Base-by-base conservation (phyloP, 30 jellyfish, hydroid and myxozoan species). In the Cassiopea andromeda region DNA sequence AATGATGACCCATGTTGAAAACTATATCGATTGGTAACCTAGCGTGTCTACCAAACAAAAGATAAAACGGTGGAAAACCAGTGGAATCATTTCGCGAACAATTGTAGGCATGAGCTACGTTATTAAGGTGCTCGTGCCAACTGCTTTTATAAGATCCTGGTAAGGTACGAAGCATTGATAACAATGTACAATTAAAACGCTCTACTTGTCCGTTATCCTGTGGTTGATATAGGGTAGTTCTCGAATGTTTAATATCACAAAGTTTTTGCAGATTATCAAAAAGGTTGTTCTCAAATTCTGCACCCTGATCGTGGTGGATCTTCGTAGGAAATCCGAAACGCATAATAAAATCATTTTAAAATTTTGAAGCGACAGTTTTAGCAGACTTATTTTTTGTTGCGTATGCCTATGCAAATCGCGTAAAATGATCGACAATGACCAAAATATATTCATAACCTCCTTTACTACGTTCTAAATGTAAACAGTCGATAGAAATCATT, bases 281-380 rank as follows among this genome's bases (percentile, higher is more conserved):
- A 27, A 87, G 77, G 59, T n/a, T 75, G 49, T 78, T 88, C 48
- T 88, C 95, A 58, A 88, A 78, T 69, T 88, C 92, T 38, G 60
- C 64, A 16, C 95, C 95, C 60, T 88, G 95, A 48, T 88, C 95
- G 66, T 88, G 95, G 75, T 69, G 73, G 48, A 88, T 88, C 50
- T 59, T 60, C 10, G 50, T 61, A 1, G 95, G 78, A 38, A 88
- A 71, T 3, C 85, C 91, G 59, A 88, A 88, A 14, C 95, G 92
- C 57, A 88, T 74, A 50, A 66, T 18, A 71, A 78, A 77, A 17
- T 88, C 92, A 1, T 75, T 60, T 60, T 43, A 87, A 0, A 76
- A 80, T 2, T 85, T 16, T 6, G 60, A 61, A 46, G 94, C 94
- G 7, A 91, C 94, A 15, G 94, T 78, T 46, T 46, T 54, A 18